Conservation (phyloP, 2,113 vertebrate species). For the Forbesichthys papilliferus region DNA sequence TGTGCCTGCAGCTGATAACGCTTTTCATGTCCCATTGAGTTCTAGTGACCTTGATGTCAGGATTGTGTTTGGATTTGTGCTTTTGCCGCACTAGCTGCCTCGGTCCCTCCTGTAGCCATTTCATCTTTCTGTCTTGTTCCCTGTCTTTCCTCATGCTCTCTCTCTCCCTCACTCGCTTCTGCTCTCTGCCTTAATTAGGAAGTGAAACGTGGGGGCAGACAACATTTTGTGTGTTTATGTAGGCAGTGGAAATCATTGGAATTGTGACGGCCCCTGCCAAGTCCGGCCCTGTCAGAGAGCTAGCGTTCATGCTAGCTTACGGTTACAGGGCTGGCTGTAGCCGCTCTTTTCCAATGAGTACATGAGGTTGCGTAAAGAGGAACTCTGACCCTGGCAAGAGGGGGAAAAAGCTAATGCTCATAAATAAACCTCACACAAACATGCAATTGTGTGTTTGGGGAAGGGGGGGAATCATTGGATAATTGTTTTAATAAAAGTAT, state of each 20-base stretch:
- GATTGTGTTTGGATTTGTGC: constrained; percentile 47
- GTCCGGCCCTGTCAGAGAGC: constrained; percentile 30
- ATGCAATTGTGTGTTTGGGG: background rate
- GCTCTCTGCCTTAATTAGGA: constrained; percentile 69
- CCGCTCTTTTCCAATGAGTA: background rate
- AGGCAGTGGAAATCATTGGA: constrained; percentile 32
- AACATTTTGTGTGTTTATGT: constrained; percentile 37
- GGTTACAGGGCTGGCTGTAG: constrained; percentile 2
- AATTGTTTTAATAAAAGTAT: background rate
- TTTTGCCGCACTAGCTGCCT: constrained; percentile 13
- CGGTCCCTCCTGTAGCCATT: background rate
- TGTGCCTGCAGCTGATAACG: background rate
- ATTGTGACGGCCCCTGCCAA: constrained; percentile 34
- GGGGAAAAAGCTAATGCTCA: too few species aligned
- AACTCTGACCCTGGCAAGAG: too few species aligned
- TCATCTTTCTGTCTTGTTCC: background rate
- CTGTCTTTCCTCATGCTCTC: background rate
- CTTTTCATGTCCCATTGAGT: too few species aligned
- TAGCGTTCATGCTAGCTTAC: constrained; percentile 33
- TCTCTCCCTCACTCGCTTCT: background rate
- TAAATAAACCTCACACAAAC: too few species aligned
- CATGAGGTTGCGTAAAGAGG: too few species aligned
- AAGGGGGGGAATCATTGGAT: too few species aligned
- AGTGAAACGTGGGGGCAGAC: constrained; percentile 43
- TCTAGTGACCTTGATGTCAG: background rate